Evolutionary conservation across 1,140 invertebrate species (phyloP).

Genomic region (Anagrus nilaparvatae): DNA sequence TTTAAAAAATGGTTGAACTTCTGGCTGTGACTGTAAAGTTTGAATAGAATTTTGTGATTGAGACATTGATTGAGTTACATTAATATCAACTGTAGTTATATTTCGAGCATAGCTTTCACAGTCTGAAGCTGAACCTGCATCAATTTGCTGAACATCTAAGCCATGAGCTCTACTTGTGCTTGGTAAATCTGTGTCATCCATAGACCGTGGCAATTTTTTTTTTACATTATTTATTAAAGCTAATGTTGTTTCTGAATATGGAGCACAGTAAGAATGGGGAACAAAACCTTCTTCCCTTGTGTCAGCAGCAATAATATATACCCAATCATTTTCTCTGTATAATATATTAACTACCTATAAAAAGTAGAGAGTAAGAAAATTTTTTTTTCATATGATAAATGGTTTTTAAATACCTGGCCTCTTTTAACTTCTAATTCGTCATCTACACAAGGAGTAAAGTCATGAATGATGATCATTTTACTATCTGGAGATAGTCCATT

Average conservation of each 20-base stretch:
- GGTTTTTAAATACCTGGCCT: constrained; percentile 48
- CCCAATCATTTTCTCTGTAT: constrained; percentile 93
- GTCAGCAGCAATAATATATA: constrained; percentile 85
- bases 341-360: constrained; percentile 76
- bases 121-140: constrained; percentile 49
- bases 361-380: background rate
- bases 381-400: too few relatives aligned
- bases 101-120: constrained; percentile 51
- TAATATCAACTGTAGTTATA: constrained; percentile 42
- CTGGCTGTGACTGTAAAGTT: constrained; percentile 53
- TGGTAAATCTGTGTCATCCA: constrained; percentile 30
- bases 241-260: constrained; percentile 65
- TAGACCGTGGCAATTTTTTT: constrained; percentile 71
- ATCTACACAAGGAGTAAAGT: constrained; percentile 90
- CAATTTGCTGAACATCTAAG: constrained; percentile 40
- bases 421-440: constrained; percentile 79
- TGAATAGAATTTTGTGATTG: constrained; percentile 51
- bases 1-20: constrained; percentile 80
- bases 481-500: constrained; percentile 83
- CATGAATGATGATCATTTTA: constrained; percentile 91
- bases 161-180: constrained; percentile 31
- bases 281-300: constrained; percentile 87
- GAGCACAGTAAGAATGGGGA: constrained; percentile 85
- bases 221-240: constrained; percentile 59
- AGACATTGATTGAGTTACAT: constrained; percentile 40